phyloP scores from a whole-genome alignment of 92 coral and sea anemone genomes.

The Anthopleura xanthogrammica region DNA sequence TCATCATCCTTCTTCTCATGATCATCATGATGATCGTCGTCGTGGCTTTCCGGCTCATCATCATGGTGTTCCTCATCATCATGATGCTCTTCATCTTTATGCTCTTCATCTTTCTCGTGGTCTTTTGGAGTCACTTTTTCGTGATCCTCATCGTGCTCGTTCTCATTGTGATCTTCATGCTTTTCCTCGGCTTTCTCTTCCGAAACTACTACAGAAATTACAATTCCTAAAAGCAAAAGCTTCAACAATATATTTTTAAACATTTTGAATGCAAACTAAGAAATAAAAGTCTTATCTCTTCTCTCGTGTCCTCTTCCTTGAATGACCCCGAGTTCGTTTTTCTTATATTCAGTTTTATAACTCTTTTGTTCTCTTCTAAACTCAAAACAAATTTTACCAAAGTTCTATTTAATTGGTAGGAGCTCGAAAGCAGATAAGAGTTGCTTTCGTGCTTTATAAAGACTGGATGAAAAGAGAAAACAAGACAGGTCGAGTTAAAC shows the following conservation, averaged over 20 bases:
- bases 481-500: constrained; percentile 14
- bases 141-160: constrained; percentile 34
- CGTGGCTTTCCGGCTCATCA: constrained; percentile 15
- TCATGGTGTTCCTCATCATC: neutral
- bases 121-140: constrained; percentile 10
- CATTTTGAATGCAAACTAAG: constrained; percentile 27
- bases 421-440: neutral
- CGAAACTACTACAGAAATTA: constrained; percentile 27
- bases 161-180: constrained; percentile 23
- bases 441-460: constrained; percentile 23
- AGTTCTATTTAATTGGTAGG: constrained; percentile 22
- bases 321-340: neutral
- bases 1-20: constrained; percentile 40
- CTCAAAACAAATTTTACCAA: constrained; percentile 22
- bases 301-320: neutral
- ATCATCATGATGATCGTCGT: constrained; percentile 32
- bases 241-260: constrained; percentile 30
- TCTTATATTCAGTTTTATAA: neutral
- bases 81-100: neutral
- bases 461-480: constrained; percentile 23
- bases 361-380: constrained; percentile 31
- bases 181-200: constrained; percentile 25
- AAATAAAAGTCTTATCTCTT: neutral
- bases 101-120: constrained; percentile 17
- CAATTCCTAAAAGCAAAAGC: constrained; percentile 40